These are phyloP conservation scores for Siphlonurus alternatus DNA, from an alignment of 2,888 invertebrate species.

Conservation along the genomic window DNA sequence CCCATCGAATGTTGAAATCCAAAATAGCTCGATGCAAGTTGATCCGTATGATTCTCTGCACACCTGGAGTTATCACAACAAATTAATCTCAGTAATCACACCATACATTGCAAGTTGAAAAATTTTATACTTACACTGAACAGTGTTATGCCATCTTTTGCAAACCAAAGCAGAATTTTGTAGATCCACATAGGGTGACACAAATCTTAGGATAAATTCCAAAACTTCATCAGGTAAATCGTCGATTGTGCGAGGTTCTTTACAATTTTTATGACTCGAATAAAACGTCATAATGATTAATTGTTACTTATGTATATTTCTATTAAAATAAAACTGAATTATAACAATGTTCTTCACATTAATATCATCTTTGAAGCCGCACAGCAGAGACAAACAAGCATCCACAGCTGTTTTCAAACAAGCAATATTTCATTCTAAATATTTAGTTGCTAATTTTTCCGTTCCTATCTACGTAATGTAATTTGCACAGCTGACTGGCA, in stretches of 20 bases:
- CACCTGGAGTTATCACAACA: constrained; percentile 63
- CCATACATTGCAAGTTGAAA: no score
- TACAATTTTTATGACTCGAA: neutral
- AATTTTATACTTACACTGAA: constrained; percentile 49
- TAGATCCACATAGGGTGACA: constrained; percentile 82
- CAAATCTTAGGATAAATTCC: constrained; percentile 74
- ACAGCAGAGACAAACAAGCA: no score
- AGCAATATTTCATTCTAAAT: neutral
- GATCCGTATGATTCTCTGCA: constrained; percentile 51
- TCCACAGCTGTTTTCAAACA: no score
- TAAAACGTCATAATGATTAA: neutral
- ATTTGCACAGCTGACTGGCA: neutral
- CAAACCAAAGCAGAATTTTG: constrained; percentile 74
- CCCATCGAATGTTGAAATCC: constrained; percentile 62
- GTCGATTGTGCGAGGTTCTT: constrained; percentile 23
- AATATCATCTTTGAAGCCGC: no score
- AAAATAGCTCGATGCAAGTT: constrained; percentile 60
- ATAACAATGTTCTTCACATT: no score
- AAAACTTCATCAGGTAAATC: constrained; percentile 85
- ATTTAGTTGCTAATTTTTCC: neutral
- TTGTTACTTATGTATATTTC: neutral
- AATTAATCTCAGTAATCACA: no score
- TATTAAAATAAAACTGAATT: no score
- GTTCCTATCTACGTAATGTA: neutral
- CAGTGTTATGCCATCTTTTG: constrained; percentile 69